Base-by-base conservation (phyloP, 2,888 invertebrate species). In the Trissolcus japonicus region DNA sequence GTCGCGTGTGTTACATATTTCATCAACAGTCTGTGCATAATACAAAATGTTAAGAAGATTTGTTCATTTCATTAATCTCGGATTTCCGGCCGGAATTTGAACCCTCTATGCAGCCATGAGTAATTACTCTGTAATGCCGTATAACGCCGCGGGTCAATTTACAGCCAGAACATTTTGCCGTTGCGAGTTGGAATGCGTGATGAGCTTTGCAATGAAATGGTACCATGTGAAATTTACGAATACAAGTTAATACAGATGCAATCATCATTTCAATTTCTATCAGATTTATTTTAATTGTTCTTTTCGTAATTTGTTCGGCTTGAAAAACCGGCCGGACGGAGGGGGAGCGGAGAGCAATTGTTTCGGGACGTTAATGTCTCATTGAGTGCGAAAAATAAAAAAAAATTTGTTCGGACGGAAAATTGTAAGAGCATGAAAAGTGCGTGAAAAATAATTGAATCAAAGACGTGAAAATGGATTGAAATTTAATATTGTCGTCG, bases 51-150 rank as follows among this genome's bases (percentile, higher is more conserved):
- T 72, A 68, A 77, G 72, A 73, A 78, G 77, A 78, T 78, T 78
- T 78, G 77, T 78, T 69, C 68, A 78, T 78, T 78, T 78, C 69
- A 78, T 78, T 73, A 78, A 78, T 78, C 73, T 69, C 69, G 68
- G 73, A 73, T 78, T 73, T 78, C 77, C 63, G 61, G 69, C 61
- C 56, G 73, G 77, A 73, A 78, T 78, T 68, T 72, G 61, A 73
- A 78, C 69, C 71, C 71, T 71, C 74, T 65, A 71, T 69, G 74
- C 69, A 67, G 69, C 77, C 73, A 78, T 78, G 78, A 78, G 78
- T 78, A 79, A 77, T 79, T 78, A 69, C 60, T 79, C 62, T 56
- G 72, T 73, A 59, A 76, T 73, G 62, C 68, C 68, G 71, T 71
- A 74, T 76, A 79, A 76, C 76, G 68, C 46, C 68, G 57, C 48